These are phyloP conservation scores for Caenorhabditis briggsae DNA, from an alignment of 1,140 invertebrate genomes.

Conservation along the genomic window DNA sequence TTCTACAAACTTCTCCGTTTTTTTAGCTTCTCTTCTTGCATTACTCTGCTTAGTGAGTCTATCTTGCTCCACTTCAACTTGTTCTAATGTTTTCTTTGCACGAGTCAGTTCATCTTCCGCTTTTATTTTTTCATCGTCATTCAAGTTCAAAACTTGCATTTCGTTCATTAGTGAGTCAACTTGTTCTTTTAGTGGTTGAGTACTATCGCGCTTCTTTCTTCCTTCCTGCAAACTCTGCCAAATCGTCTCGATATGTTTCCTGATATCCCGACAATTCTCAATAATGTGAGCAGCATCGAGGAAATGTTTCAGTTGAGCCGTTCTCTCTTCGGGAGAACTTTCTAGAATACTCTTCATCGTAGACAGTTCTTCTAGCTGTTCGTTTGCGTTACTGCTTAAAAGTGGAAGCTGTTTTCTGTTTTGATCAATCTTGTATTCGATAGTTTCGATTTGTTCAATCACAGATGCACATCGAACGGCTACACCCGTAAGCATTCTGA, in stretches of 20 bases:
- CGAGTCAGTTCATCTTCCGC: not conserved
- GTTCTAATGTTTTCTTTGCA: not conserved
- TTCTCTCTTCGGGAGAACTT: not conserved
- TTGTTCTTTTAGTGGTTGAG: conserved; percentile 17
- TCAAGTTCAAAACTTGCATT: not conserved
- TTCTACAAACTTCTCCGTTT: not conserved
- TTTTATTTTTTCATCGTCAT: not conserved
- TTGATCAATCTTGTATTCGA: not conserved
- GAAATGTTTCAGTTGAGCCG: not conserved
- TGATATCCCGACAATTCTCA: not conserved
- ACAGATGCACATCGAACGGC: conserved; percentile 21
- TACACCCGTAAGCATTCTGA: not conserved
- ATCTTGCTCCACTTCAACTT: not conserved
- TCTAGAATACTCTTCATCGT: not conserved
- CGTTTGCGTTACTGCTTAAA: not conserved
- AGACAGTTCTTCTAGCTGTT: not conserved
- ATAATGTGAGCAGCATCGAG: conserved; percentile 1
- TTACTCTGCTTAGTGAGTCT: not conserved
- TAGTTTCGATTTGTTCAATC: conserved; percentile 17
- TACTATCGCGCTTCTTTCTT: not conserved
- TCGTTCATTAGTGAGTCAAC: not conserved
- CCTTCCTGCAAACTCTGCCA: not conserved
- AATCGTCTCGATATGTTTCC: not conserved
- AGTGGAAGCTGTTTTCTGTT: not conserved
- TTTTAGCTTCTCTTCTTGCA: not conserved